Evolutionary conservation across 2,888 invertebrate species (phyloP).

Genomic region (Hydraecia micacea): DNA sequence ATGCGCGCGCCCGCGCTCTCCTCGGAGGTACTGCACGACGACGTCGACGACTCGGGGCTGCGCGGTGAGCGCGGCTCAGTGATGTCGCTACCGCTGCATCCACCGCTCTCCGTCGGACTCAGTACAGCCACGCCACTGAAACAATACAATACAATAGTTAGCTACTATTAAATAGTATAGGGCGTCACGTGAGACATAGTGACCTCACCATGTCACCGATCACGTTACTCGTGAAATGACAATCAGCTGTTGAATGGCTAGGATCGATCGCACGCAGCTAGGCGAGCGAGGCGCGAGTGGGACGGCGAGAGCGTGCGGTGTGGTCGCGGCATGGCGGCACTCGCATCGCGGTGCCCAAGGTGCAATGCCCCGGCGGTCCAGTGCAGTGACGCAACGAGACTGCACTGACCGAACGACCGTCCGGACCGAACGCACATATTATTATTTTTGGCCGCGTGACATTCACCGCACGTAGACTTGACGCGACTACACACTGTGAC

Average conservation of each 20-base stretch:
- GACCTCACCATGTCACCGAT: slow-evolving; percentile 54
- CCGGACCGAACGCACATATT: slow-evolving; percentile 75
- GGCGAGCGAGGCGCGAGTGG: slow-evolving; percentile 67
- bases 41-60: slow-evolving; percentile 92
- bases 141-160: slow-evolving; percentile 74
- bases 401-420: slow-evolving; percentile 84
- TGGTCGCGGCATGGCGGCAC: slow-evolving; percentile 61
- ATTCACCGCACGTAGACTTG: slow-evolving; percentile 81
- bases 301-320: slow-evolving; percentile 65
- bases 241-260: slow-evolving; percentile 85
- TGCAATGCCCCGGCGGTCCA: slow-evolving; percentile 87
- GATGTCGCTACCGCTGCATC: slow-evolving; percentile 94
- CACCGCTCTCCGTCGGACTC: slow-evolving; percentile 94
- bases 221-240: slow-evolving; percentile 72
- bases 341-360: slow-evolving; percentile 78
- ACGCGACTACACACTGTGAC: slow-evolving; percentile 75
- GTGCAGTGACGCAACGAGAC: slow-evolving; percentile 88
- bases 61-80: slow-evolving; percentile 96
- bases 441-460: slow-evolving; percentile 87
- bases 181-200: slow-evolving; percentile 36
- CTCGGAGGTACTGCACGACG: slow-evolving; percentile 90
- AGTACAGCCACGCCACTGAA: slow-evolving; percentile 96
- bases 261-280: slow-evolving; percentile 78
- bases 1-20: slow-evolving; percentile 83
- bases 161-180: slow-evolving; percentile 46